Base-by-base conservation (phyloP, 2,113 vertebrate genomes). In the Esox niger region DNA sequence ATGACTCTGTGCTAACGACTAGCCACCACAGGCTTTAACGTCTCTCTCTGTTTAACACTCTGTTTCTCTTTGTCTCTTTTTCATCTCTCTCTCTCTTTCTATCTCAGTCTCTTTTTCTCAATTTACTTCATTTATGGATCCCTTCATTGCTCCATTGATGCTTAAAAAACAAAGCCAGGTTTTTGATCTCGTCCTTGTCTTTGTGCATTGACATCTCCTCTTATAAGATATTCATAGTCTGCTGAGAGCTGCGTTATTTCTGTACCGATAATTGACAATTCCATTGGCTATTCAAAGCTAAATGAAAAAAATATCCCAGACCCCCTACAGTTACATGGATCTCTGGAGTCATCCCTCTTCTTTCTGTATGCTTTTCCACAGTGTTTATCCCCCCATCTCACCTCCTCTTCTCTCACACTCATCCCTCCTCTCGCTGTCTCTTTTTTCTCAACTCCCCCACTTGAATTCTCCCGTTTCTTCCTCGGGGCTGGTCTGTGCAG, bases 211-310 rank as follows among this genome's bases (percentile, higher is more conserved):
- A 23, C 31, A 26, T 38, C 38, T 43, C 38, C 49, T 33, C 20
- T 26, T 35, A 25, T 33, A 20, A 55, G 17, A 56, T 61, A 1
- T 21, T 63, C 64, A 31, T 21, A 66, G 57, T 71, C 62, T 59
- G 67, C 67, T 35, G 47, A 26, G 30, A 60, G 54, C 68, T 43
- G n/a, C 72, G 78, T 73, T 87, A 77, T 84, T 84, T 87, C 79
- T 73, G 62, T 78, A 31, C 46, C 26, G 23, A 15, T 79, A 74
- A 80, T 71, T 83, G 78, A 43, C 75, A 43, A 23, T 8, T 73
- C 61, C 77, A 71, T 73, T 58, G 21, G 23, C 0, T 2, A 46
- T 65, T 75, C 54, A 43, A 52, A 68, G 69, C 68, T 84, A 21
- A 64, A 1, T 60, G 68, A 69, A 71, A 66, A n/a, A 29, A 6